Evolutionary conservation across 37 sponge, comb jelly and placozoan genomes (phyloP).

Genomic region (Chondrosia reniformis): DNA sequence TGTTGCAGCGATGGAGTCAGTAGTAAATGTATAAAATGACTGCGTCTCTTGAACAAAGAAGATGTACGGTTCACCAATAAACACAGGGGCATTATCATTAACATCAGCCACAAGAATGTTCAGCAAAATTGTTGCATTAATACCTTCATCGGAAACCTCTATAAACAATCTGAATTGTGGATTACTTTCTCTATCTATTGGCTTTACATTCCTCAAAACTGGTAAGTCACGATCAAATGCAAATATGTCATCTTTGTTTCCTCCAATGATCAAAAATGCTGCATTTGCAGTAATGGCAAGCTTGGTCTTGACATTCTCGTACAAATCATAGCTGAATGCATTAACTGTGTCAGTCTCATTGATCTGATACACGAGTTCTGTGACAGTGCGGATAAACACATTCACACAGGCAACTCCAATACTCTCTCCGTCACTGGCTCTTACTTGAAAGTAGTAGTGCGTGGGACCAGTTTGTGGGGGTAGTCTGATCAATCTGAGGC

Average conservation of each 20-base stretch:
- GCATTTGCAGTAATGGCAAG: constrained; percentile 24
- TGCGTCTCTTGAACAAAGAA: constrained; percentile 31
- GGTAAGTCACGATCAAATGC: neutral
- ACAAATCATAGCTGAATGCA: constrained; percentile 5
- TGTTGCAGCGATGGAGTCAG: neutral
- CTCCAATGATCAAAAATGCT: constrained; percentile 25
- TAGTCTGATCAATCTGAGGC: constrained; percentile 12
- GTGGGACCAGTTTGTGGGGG: neutral
- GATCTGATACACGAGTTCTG: constrained; percentile 1
- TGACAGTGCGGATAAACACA: constrained; percentile 30
- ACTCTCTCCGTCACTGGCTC: constrained; percentile 28
- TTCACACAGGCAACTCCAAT: constrained; percentile 23
- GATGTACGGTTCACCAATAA: neutral
- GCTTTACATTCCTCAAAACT: neutral
- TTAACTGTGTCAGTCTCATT: neutral
- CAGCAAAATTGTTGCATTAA: constrained; percentile 22
- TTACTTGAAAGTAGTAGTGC: constrained; percentile 43
- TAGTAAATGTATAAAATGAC: too few relatives aligned
- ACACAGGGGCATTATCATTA: constrained; percentile 63
- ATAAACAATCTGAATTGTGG: constrained; percentile 27
- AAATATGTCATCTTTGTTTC: constrained; percentile 27
- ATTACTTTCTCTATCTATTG: constrained; percentile 38
- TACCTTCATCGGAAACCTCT: constrained; percentile 13
- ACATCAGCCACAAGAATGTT: constrained; percentile 38
- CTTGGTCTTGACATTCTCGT: neutral